phyloP scores from a whole-genome alignment of 2,113 vertebrate species.

The Myotis lucifugus region DNA sequence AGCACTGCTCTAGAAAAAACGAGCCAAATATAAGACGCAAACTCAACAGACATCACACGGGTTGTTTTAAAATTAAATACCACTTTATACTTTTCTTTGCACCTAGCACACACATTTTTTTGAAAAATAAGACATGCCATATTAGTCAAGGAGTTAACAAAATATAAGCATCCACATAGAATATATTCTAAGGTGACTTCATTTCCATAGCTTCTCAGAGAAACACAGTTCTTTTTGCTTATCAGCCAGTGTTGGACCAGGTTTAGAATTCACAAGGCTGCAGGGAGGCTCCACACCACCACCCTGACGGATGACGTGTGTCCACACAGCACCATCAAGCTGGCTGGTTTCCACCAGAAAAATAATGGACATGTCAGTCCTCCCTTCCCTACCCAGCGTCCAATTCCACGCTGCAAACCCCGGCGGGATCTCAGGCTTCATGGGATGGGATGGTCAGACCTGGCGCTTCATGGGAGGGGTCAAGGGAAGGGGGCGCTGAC shows the following conservation, averaged over 20 bases:
- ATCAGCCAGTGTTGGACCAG: not conserved
- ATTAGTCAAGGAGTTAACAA: constrained; percentile 58
- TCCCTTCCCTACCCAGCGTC: not conserved
- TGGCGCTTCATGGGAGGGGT: not conserved
- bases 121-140: constrained; percentile 73
- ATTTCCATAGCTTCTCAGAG: constrained; percentile 23
- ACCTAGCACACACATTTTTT: constrained; percentile 39
- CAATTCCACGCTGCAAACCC: not conserved
- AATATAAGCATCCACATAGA: constrained; percentile 65
- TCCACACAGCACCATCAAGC: not conserved
- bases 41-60: not conserved
- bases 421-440: not conserved
- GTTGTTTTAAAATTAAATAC: constrained; percentile 72
- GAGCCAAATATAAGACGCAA: not conserved
- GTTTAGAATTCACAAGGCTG: not conserved
- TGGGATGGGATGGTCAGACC: not conserved
- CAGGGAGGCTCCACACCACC: not conserved
- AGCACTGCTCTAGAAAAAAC: not conserved
- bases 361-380: not conserved
- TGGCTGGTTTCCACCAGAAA: not conserved
- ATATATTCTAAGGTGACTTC: constrained; percentile 56
- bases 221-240: not conserved
- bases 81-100: constrained; percentile 59
- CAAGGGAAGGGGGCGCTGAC: not conserved
- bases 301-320: not conserved